Evolutionary conservation across 2,797 vertebrate genomes (phyloP).

Genomic region (Glossophaga mutica): DNA sequence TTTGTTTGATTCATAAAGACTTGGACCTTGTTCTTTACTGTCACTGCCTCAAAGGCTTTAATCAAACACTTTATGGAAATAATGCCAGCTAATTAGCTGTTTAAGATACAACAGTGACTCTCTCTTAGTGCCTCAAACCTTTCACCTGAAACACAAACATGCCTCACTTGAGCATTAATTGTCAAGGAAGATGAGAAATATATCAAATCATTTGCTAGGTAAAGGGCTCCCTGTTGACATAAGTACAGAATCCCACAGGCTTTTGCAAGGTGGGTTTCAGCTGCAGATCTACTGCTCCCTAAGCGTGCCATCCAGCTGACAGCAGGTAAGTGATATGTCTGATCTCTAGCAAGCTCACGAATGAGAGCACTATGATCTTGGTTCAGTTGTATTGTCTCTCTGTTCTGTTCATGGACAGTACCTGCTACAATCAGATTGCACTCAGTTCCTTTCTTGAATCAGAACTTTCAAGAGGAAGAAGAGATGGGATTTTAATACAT

Average conservation of each 20-base stretch:
- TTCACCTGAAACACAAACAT: conserved; percentile 55
- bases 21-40: conserved; percentile 28
- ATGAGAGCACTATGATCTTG: background rate
- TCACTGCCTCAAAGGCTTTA: conserved; percentile 45
- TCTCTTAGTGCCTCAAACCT: conserved; percentile 43
- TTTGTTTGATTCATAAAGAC: conserved; percentile 40
- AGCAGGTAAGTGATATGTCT: background rate
- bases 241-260: conserved; percentile 20
- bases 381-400: background rate
- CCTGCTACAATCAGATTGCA: background rate
- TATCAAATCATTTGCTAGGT: background rate
- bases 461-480: background rate
- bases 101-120: conserved; percentile 33
- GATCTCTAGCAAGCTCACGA: background rate
- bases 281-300: background rate
- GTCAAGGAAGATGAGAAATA: conserved; percentile 57
- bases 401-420: background rate
- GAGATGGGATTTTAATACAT: background rate
- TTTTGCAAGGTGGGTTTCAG: background rate
- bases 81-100: conserved; percentile 43
- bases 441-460: background rate
- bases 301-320: background rate
- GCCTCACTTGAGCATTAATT: conserved; percentile 50
- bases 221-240: conserved; percentile 26
- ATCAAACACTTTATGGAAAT: conserved; percentile 55